Evolutionary conservation across 1,140 invertebrate species (phyloP).

Genomic region (Philopotamus ludificatus): DNA sequence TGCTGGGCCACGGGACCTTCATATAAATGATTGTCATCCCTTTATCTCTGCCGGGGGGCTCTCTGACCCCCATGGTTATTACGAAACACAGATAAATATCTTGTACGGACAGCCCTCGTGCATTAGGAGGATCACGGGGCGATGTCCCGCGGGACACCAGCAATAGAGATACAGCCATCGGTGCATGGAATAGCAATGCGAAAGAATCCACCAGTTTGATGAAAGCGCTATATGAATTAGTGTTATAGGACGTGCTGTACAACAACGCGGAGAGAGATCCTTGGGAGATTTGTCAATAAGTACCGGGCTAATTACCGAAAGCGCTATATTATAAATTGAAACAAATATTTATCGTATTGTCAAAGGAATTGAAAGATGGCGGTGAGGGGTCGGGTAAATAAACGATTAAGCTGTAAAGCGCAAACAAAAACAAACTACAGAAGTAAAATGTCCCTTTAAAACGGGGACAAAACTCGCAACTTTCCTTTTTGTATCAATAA

Average conservation of each 20-base stretch:
- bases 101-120: slow-evolving; percentile 3
- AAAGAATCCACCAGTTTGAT: too few relatives aligned
- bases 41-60: slow-evolving; percentile 3
- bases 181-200: too few relatives aligned
- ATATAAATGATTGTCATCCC: slow-evolving; percentile 29
- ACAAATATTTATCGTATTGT: slow-evolving; percentile 22
- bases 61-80: neutral
- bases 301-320: slow-evolving; percentile 12
- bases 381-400: slow-evolving; percentile 6
- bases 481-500: slow-evolving; percentile 31
- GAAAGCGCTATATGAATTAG: too few relatives aligned
- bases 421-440: slow-evolving; percentile 29
- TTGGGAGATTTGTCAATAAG: neutral
- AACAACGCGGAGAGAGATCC: too few relatives aligned
- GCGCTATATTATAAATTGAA: slow-evolving; percentile 21
- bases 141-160: too few relatives aligned
- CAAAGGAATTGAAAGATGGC: slow-evolving; percentile 4
- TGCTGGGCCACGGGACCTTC: slow-evolving; percentile 8
- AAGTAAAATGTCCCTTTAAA: slow-evolving; percentile 30
- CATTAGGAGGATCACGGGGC: neutral
- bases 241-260: too few relatives aligned
- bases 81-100: neutral
- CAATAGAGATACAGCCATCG: too few relatives aligned
- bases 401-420: slow-evolving; percentile 25
- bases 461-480: slow-evolving; percentile 6